A percentile compares a stretch with the other conserved stretches of the same genome.
Evolutionary conservation across 1,140 invertebrate species (phyloP).

Genomic region (Polyergus mexicanus): DNA sequence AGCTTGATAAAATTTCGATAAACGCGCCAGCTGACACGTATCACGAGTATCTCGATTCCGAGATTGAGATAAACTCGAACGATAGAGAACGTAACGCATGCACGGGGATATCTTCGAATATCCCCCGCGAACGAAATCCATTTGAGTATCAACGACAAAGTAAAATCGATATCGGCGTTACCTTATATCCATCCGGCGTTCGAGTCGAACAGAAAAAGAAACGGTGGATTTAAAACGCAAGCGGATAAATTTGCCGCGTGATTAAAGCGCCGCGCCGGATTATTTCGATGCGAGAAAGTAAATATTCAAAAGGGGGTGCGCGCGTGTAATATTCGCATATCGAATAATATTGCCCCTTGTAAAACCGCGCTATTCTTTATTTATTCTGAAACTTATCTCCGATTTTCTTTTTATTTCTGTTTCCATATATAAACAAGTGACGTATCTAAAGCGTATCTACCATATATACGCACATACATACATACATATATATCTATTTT

Average conservation of each 20-base stretch:
- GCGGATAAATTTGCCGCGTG: conserved; percentile 54
- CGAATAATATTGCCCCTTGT: conserved; percentile 16
- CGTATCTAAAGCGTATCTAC: too few relatives aligned
- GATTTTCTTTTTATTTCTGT: background rate
- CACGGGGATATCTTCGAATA: conserved; percentile 21
- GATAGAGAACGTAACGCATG: background rate
- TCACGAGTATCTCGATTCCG: conserved; percentile 33
- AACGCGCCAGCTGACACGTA: conserved; percentile 11
- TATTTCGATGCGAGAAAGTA: conserved; percentile 50
- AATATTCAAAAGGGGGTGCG: conserved; percentile 53
- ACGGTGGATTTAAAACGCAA: conserved; percentile 55
- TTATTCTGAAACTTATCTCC: conserved; percentile 7
- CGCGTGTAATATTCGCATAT: conserved; percentile 39
- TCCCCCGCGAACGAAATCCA: conserved; percentile 62
- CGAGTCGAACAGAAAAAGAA: conserved; percentile 61
- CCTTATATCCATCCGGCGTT: conserved; percentile 34
- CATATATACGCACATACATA: too few relatives aligned
- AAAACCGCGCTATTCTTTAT: background rate
- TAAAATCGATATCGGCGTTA: conserved; percentile 70
- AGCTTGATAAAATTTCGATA: conserved; percentile 55
- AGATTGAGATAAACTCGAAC: conserved; percentile 38
- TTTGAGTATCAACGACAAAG: conserved; percentile 45
- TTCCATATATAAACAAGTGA: background rate
- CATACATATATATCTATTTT: too few relatives aligned
- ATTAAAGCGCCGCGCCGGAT: conserved; percentile 53